These are phyloP conservation scores for Euthynnus affinis DNA, from an alignment of 2,797 vertebrate species.

Conservation along the genomic window DNA sequence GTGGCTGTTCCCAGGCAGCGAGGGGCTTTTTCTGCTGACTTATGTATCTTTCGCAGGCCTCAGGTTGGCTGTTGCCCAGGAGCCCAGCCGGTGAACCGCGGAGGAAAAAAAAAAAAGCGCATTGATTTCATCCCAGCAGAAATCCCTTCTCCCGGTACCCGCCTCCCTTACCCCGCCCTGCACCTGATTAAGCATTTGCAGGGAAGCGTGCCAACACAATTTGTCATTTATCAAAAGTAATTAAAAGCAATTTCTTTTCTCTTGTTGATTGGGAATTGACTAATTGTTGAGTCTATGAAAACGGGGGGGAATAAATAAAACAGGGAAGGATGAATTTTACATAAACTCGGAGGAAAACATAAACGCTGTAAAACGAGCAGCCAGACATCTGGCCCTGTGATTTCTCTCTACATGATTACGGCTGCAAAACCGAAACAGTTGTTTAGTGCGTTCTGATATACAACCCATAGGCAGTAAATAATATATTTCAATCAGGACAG, in stretches of 20 bases:
- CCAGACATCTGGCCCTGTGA: conserved; percentile 83
- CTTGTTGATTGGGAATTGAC: conserved; percentile 85
- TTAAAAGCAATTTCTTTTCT: conserved; percentile 88
- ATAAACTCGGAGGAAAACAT: conserved; percentile 80
- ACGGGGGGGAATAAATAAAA: conserved; percentile 80
- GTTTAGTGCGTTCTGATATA: conserved; percentile 76
- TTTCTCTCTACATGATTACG: conserved; percentile 79
- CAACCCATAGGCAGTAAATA: conserved; percentile 79
- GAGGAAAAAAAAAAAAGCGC: conserved; percentile 71
- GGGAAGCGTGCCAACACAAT: conserved; percentile 81
- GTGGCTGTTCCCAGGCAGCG: conserved; percentile 54
- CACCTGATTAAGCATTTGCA: conserved; percentile 80
- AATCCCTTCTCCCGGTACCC: conserved; percentile 63
- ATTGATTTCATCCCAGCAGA: conserved; percentile 84
- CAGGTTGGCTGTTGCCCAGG: conserved; percentile 78
- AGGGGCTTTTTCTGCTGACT: conserved; percentile 79
- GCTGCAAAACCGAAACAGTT: conserved; percentile 76
- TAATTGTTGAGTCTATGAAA: conserved; percentile 84
- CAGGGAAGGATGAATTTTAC: conserved; percentile 80
- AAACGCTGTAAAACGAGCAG: conserved; percentile 77
- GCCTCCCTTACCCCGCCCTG: conserved; percentile 61
- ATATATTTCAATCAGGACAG: conserved; percentile 55
- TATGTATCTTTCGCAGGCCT: conserved; percentile 66
- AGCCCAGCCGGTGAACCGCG: conserved; percentile 77
- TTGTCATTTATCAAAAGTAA: conserved; percentile 90